Evolutionary conservation across 1,140 invertebrate species (phyloP), one percentile per base, ranked within the genome.

Genomic region (Trichoplusia ni): DNA sequence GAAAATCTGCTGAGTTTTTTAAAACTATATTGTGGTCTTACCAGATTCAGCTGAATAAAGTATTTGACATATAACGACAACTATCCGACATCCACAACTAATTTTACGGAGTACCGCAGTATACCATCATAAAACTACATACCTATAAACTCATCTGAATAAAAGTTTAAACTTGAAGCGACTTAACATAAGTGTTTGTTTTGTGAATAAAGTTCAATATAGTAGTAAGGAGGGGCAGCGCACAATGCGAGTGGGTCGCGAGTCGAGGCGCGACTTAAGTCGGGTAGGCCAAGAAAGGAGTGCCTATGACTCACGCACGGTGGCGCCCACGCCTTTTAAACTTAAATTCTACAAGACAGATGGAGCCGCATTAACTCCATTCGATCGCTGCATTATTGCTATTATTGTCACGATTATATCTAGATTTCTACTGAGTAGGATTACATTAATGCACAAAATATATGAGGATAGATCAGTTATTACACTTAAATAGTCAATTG

Each of bases 281-380:
- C 76, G 71, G 64, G 79, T 73, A 74, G 69, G 69, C 69, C 69
- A 69, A 79, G 82, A 13, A 58, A 58, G 53, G 81, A 82, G 83
- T 81, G 81, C 68, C 72, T 75, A 56, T 83, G 84, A 83, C 64
- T 84, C 82, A 84, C 37, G 62, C 46, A n/a, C 38, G 11, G 56
- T 65, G 78, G 81, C 83, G 83, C 84, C 84, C 81, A 85, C 80
- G 76, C 75, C 67, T 71, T 69, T 70, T 63, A 63, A 67, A 67
- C 54, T 70, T 63, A 59, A 67, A 81, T 82, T 79, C 73, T 74
- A 73, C 60, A 71, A 73, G 65, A 67, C 65, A 77, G 76, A 78
- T 75, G 79, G 80, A 81, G 77, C 77, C 73, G 76, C 29, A 25
- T 42, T n/a, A 16, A 23, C 53, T 27, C 18, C 13, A 42, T 21